phyloP scores from a whole-genome alignment of 2,888 invertebrate species.

The Siphlonurus alternatus region DNA sequence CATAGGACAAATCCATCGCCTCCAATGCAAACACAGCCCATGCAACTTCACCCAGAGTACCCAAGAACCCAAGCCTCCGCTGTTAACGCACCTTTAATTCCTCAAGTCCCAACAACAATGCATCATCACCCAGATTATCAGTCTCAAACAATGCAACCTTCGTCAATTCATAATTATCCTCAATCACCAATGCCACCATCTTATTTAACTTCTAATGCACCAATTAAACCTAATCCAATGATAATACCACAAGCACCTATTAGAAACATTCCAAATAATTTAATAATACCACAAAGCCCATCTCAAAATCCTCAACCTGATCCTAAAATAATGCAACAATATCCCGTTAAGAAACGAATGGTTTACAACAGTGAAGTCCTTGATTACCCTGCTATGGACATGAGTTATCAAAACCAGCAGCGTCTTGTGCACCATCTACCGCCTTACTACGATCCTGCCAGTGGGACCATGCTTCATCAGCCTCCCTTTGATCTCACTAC shows the following conservation, averaged over 20 bases:
- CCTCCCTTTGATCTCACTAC: conserved; percentile 23
- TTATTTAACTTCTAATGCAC: not conserved
- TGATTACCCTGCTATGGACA: not conserved
- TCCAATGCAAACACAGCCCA: conserved; percentile 10
- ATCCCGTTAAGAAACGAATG: conserved; percentile 2
- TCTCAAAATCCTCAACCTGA: not conserved
- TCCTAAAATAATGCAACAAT: not conserved
- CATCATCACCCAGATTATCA: conserved; percentile 3
- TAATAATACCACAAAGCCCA: not conserved
- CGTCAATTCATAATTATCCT: not conserved
- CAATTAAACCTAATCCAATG: not conserved
- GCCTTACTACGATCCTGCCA: not conserved
- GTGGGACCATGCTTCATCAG: conserved; percentile 13
- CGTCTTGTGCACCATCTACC: not conserved
- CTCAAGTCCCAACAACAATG: not conserved
- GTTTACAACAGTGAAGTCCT: not conserved
- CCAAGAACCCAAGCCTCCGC: conserved; percentile 11
- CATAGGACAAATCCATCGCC: conserved; percentile 15
- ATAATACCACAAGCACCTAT: not conserved
- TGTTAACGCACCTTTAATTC: not conserved
- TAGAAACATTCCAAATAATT: not conserved
- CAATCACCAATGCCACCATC: not conserved
- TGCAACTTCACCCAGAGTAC: conserved; percentile 16
- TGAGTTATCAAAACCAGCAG: not conserved
- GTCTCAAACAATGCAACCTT: not conserved